phyloP scores from a whole-genome alignment of 2,888 invertebrate genomes.

The Gasteruption jaculator region DNA sequence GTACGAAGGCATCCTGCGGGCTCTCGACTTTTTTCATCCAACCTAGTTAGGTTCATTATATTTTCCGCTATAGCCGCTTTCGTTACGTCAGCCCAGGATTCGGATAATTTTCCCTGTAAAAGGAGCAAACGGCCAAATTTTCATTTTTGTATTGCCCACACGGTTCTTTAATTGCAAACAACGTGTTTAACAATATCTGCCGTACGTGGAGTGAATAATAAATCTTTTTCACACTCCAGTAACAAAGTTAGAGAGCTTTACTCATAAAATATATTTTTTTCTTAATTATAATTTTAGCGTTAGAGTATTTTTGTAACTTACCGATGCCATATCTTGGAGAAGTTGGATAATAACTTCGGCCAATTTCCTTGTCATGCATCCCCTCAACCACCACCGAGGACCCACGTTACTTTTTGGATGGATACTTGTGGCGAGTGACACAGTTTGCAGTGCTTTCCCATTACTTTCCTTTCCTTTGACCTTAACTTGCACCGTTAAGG shows the following conservation, averaged over 20 bases:
- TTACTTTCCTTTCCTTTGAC: constrained; percentile 61
- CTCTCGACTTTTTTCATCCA: constrained; percentile 70
- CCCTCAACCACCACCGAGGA: constrained; percentile 79
- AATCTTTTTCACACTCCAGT: neutral
- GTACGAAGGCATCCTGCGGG: constrained; percentile 77
- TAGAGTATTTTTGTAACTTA: constrained; percentile 51
- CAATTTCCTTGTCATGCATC: constrained; percentile 76
- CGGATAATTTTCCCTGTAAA: constrained; percentile 76
- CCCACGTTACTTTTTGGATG: constrained; percentile 58
- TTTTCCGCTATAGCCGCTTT: constrained; percentile 85
- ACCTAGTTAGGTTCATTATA: constrained; percentile 75
- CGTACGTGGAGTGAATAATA: no score
- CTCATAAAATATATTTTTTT: neutral
- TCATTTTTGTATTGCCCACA: neutral
- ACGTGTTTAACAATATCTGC: no score
- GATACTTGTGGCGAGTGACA: constrained; percentile 60
- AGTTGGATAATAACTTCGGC: constrained; percentile 85
- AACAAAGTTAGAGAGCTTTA: neutral
- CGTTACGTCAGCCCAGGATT: constrained; percentile 81
- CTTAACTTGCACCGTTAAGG: constrained; percentile 86
- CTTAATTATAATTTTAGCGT: neutral
- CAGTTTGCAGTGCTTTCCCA: constrained; percentile 52
- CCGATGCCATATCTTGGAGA: constrained; percentile 88
- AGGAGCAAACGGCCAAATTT: constrained; percentile 8
- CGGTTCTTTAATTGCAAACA: no score